Evolutionary conservation across 2,797 vertebrate species (phyloP).

Genomic region (Chaetodon trifasciatus): DNA sequence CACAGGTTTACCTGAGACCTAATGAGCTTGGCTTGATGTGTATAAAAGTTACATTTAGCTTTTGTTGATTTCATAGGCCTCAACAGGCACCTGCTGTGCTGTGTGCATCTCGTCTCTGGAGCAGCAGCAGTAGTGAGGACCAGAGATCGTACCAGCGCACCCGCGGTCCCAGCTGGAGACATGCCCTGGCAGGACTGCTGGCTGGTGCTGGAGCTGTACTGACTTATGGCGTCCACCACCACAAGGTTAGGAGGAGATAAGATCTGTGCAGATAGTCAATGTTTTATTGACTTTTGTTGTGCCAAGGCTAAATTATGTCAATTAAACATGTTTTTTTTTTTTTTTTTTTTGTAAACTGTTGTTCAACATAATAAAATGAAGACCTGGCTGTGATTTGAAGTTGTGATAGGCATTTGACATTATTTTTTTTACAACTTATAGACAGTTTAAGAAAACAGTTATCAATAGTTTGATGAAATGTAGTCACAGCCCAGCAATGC

Average conservation of each 20-base stretch:
- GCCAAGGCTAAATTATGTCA: not conserved
- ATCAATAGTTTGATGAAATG: too few relatives aligned
- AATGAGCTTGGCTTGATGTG: not conserved
- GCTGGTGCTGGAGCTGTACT: constrained; percentile 82
- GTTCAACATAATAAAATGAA: not conserved
- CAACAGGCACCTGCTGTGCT: constrained; percentile 46
- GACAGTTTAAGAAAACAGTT: not conserved
- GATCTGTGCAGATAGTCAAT: not conserved
- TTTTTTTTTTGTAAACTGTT: too few relatives aligned
- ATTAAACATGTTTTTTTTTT: not conserved
- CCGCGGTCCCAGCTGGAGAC: constrained; percentile 70
- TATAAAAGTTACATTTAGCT: not conserved
- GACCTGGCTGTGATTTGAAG: not conserved
- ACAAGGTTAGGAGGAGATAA: constrained; percentile 74
- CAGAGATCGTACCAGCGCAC: constrained; percentile 46
- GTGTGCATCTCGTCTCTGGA: constrained; percentile 63
- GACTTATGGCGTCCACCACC: constrained; percentile 76
- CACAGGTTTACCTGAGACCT: not conserved
- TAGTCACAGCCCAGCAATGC: not conserved
- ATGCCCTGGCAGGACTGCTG: constrained; percentile 80
- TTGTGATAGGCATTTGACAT: not conserved
- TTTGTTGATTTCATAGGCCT: constrained; percentile 55
- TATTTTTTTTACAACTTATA: not conserved
- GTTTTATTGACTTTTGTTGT: not conserved
- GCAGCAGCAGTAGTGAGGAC: constrained; percentile 63